Percentiles rank a stretch among this genome's conserved stretches.
Evolutionary conservation across 2,113 vertebrate species (phyloP).

Genomic region (Zeus faber): DNA sequence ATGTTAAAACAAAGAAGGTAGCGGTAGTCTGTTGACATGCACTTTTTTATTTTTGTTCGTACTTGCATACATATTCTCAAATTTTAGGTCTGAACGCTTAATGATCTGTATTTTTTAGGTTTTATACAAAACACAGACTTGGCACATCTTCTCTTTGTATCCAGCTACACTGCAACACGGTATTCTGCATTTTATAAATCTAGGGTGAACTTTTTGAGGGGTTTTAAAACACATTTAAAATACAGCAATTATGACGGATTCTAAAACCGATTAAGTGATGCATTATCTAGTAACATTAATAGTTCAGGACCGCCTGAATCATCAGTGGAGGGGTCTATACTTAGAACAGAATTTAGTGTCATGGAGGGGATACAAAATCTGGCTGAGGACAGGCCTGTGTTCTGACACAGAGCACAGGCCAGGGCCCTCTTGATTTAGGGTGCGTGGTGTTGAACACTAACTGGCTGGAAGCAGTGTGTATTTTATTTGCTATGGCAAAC

Average conservation of each 20-base stretch:
- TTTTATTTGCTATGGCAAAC: constrained; percentile 27
- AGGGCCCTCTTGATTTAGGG: constrained; percentile 4
- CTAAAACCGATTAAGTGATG: background rate
- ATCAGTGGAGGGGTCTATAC: background rate
- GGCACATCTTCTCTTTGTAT: too few species aligned
- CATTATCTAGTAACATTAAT: background rate
- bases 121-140: too few species aligned
- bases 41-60: too few species aligned
- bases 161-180: background rate
- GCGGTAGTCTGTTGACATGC: too few species aligned
- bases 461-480: constrained; percentile 20
- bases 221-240: background rate
- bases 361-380: constrained; percentile 7
- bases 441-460: constrained; percentile 13
- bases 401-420: background rate
- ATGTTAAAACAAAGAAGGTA: too few species aligned
- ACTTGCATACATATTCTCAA: too few species aligned
- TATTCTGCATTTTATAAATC: too few species aligned
- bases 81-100: too few species aligned
- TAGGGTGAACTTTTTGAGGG: too few species aligned
- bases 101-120: too few species aligned
- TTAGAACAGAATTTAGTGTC: background rate
- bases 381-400: background rate
- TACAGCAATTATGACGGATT: background rate
- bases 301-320: constrained; percentile 5